Percentiles rank a stretch among this genome's conserved stretches.
These are phyloP conservation scores for Mesoligia furuncula DNA, from an alignment of 2,888 invertebrate species.

Conservation along the genomic window DNA sequence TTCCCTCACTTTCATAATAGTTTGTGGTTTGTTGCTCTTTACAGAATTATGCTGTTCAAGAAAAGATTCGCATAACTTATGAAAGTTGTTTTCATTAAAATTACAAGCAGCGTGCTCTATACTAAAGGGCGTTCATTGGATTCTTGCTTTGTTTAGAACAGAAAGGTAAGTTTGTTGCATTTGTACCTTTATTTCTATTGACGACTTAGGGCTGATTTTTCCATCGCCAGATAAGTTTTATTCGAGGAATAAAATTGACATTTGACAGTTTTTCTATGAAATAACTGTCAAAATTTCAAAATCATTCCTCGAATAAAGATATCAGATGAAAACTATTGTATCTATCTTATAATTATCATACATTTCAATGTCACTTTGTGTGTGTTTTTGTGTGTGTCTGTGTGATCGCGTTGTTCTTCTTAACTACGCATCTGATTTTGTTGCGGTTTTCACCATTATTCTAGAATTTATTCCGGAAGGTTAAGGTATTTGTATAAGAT, in stretches of 20 bases:
- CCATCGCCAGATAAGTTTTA: no score
- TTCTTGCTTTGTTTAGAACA: neutral
- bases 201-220: no score
- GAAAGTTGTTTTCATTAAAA: conserved; percentile 20
- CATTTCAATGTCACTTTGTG: neutral
- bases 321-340: no score
- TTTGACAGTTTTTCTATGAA: no score
- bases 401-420: neutral
- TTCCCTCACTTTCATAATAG: conserved; percentile 22
- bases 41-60: neutral
- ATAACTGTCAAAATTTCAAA: no score
- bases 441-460: neutral
- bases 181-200: no score
- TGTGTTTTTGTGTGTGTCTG: no score
- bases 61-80: conserved; percentile 13
- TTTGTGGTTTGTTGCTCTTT: conserved; percentile 24
- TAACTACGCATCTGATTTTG: neutral
- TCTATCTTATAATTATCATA: neutral
- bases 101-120: neutral
- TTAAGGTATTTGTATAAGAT: neutral
- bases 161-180: neutral
- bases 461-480: neutral
- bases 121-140: neutral
- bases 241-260: no score
- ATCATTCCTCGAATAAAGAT: no score